Conservation (phyloP, 2,797 vertebrate genomes). For the Malacoraja senta region DNA sequence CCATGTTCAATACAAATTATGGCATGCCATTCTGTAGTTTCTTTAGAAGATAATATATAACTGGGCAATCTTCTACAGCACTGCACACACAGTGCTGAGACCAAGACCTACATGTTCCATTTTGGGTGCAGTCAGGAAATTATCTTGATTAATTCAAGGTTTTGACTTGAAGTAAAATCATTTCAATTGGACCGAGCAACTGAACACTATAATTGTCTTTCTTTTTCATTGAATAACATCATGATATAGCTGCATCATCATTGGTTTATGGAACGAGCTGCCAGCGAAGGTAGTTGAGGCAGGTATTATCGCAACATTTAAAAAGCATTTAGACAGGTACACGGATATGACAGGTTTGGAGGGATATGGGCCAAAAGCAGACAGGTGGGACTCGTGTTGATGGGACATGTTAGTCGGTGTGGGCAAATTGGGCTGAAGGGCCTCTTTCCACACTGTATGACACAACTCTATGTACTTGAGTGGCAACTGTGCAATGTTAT, state of each 20-base stretch:
- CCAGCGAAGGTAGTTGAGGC: too few species aligned
- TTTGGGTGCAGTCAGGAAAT: background rate
- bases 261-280: too few species aligned
- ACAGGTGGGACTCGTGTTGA: too few species aligned
- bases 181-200: background rate
- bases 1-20: background rate
- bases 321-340: too few species aligned
- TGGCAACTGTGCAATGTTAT: background rate
- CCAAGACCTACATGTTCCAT: background rate
- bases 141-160: background rate
- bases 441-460: too few species aligned
- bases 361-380: too few species aligned
- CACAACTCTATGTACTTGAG: background rate
- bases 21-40: background rate
- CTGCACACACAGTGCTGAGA: background rate
- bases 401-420: too few species aligned
- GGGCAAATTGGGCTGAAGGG: too few species aligned
- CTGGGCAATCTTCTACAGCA: background rate
- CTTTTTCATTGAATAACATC: background rate
- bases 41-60: background rate
- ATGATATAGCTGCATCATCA: background rate
- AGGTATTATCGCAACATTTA: too few species aligned
- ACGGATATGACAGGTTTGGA: too few species aligned
- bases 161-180: background rate
- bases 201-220: background rate